These are phyloP conservation scores for Oncorhynchus masou DNA, from an alignment of 2,113 vertebrate genomes.

Conservation along the genomic window DNA sequence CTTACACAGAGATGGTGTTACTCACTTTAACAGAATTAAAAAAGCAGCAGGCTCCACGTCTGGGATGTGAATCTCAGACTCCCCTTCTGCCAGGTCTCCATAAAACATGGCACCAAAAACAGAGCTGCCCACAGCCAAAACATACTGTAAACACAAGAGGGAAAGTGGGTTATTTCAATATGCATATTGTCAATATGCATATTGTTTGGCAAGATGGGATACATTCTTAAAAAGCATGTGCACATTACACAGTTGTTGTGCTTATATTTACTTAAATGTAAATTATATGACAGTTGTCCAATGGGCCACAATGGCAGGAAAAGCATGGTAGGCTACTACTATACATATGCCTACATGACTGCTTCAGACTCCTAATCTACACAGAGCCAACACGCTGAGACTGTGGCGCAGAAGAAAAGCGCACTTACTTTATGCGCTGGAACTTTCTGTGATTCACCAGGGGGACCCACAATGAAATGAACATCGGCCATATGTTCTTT, in stretches of 20 bases:
- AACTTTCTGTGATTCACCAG: slow-evolving; percentile 83
- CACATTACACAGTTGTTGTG: neutral
- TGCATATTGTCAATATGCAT: neutral
- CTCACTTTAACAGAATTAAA: slow-evolving; percentile 92
- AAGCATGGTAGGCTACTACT: no score
- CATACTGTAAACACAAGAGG: slow-evolving; percentile 78
- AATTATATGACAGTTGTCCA: no score
- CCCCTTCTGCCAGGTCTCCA: slow-evolving; percentile 89
- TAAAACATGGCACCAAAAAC: slow-evolving; percentile 98
- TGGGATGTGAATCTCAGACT: slow-evolving; percentile 92
- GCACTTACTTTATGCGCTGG: slow-evolving; percentile 89
- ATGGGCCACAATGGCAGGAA: no score
- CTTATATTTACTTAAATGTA: neutral
- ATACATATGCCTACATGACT: no score
- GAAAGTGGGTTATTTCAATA: neutral
- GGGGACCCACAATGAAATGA: slow-evolving; percentile 89
- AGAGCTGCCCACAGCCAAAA: slow-evolving; percentile 92
- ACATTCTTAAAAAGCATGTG: no score
- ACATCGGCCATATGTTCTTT: slow-evolving; percentile 96
- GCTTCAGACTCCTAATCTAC: no score
- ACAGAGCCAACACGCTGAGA: no score
- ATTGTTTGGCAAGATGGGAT: neutral
- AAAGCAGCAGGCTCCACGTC: slow-evolving; percentile 95
- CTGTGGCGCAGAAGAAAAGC: neutral
- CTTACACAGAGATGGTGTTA: slow-evolving; percentile 11